Evolutionary conservation across 1,140 invertebrate genomes (phyloP).

Genomic region (Drosophila murphyi): DNA sequence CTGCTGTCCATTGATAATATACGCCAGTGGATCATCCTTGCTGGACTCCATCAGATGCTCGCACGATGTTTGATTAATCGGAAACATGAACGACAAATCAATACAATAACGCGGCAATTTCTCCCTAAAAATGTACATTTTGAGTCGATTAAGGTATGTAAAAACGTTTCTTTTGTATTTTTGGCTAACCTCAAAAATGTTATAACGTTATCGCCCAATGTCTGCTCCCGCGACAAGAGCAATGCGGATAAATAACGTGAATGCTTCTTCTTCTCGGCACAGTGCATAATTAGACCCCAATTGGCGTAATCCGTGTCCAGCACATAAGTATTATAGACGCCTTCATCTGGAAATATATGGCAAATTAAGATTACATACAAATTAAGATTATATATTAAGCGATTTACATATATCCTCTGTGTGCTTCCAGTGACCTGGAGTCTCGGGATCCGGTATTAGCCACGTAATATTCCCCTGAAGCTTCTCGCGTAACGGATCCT

Average conservation of each 20-base stretch:
- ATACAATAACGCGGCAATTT: slow-evolving; percentile 90
- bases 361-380: background rate
- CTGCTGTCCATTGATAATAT: slow-evolving; percentile 69
- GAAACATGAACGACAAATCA: slow-evolving; percentile 92
- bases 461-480: slow-evolving; percentile 94
- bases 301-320: slow-evolving; percentile 92
- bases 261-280: slow-evolving; percentile 92
- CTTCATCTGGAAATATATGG: slow-evolving; percentile 88
- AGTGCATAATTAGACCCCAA: slow-evolving; percentile 93
- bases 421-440: slow-evolving; percentile 93
- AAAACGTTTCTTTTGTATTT: background rate
- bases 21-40: slow-evolving; percentile 77
- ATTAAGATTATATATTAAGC: too few relatives aligned
- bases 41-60: slow-evolving; percentile 79
- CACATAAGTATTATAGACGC: slow-evolving; percentile 94
- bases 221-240: slow-evolving; percentile 89
- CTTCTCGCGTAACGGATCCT: slow-evolving; percentile 92
- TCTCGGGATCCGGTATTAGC: slow-evolving; percentile 89
- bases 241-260: slow-evolving; percentile 93
- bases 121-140: slow-evolving; percentile 72
- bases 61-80: slow-evolving; percentile 88
- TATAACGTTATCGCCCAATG: slow-evolving; percentile 87
- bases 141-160: background rate
- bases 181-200: slow-evolving; percentile 64
- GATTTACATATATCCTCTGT: slow-evolving; percentile 92